phyloP scores from a whole-genome alignment of 2,888 invertebrate species.

The Chrysomela aeneicollis region DNA sequence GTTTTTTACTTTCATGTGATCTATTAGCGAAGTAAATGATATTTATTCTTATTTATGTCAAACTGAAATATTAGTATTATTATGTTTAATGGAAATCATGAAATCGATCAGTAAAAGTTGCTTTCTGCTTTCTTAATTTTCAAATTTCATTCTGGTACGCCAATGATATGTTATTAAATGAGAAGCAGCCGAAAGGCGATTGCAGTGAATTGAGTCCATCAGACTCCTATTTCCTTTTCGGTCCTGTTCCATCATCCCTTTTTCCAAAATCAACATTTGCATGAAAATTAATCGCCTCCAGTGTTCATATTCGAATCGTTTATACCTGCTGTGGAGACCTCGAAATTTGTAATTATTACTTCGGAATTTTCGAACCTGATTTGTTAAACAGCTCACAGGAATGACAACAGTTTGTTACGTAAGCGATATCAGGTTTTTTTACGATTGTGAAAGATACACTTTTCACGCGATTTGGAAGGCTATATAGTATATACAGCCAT shows the following conservation, averaged over 20 bases:
- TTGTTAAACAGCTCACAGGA: constrained; percentile 20
- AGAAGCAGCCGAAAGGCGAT: constrained; percentile 24
- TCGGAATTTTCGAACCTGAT: constrained; percentile 29
- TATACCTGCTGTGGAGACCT: constrained; percentile 33
- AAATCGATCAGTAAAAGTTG: no score
- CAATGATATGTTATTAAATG: constrained; percentile 28
- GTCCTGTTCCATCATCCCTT: constrained; percentile 36
- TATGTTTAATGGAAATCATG: no score
- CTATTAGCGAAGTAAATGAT: no score
- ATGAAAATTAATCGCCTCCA: constrained; percentile 43
- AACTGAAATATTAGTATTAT: no score
- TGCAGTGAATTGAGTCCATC: constrained; percentile 45
- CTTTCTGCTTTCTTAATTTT: no score
- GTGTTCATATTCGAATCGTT: constrained; percentile 38
- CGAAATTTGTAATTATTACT: constrained; percentile 32
- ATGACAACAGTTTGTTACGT: background rate
- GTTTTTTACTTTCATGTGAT: no score
- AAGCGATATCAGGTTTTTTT: background rate
- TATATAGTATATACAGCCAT: no score
- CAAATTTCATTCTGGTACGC: no score
- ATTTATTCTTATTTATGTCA: no score
- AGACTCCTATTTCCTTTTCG: constrained; percentile 48
- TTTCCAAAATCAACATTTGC: constrained; percentile 45
- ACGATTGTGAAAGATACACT: no score
- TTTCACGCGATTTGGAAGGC: no score